Base-by-base conservation (phyloP, 2,113 vertebrate genomes). In the Stercorarius parasiticus region DNA sequence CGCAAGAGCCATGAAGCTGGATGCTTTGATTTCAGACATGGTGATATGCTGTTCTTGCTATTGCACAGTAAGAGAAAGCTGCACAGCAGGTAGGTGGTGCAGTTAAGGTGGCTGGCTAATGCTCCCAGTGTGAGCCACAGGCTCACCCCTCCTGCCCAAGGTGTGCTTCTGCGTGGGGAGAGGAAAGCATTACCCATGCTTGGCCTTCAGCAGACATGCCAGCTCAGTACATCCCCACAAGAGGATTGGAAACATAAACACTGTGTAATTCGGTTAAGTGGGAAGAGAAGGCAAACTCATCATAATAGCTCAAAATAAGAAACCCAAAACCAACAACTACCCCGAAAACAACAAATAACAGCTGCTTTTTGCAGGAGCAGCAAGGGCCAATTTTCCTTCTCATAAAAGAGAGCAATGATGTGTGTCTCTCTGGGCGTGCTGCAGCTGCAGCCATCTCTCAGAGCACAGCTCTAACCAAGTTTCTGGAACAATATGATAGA, bases 301-400 rank as follows among this genome's bases (percentile, higher is more conserved):
- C 96, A 95, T 76, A 92, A 93, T 38, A 94, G 94, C 45, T 67
- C 38, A 20, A 88, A 97, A 97, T 90, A 97, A 97, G 95, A 80
- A 90, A 53, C 82, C 62, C 67, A 69, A 76, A 91, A 14, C 74
- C 61, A 95, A 65, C 74, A 85, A 36, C 59, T 74, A 56, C 47
- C 52, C 56, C 0, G 2, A 96, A 96, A 96, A 86, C 97, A 98
- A 97, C 97, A 97, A 98, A 97, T 96, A 98, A 93, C 97, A 97
- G 97, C 97, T 98, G 97, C 94, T 96, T 96, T 94, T 91, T 93
- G 74, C 91, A 52, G 66, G 89, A 94, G 91, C 94, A 79, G 80
- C 96, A 93, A 86, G 29, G 69, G 96, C 97, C 93, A 79, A 87
- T 97, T 98, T 96, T 90, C 93, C 94, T 89, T 78, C 85, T 86